Evolutionary conservation across 2,113 vertebrate species (phyloP).

Genomic region (Philantomba maxwellii): DNA sequence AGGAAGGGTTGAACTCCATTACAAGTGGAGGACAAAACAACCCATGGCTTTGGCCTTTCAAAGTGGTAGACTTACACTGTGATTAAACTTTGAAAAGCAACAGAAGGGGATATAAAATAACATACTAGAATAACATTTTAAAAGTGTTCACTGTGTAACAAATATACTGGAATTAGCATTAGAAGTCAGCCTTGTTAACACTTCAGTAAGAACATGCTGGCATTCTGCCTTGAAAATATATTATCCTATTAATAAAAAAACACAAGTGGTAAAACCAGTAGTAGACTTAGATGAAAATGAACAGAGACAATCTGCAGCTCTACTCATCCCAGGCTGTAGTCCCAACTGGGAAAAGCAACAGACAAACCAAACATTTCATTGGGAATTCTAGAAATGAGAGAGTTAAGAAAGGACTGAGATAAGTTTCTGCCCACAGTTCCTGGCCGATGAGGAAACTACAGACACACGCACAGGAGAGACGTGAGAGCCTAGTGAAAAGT

Average conservation of each 20-base stretch:
- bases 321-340: background rate
- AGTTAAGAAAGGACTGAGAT: background rate
- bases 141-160: background rate
- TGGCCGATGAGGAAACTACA: background rate
- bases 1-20: background rate
- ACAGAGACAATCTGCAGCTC: background rate
- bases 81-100: background rate
- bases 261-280: background rate
- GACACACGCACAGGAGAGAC: background rate
- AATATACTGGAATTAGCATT: background rate
- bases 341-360: background rate
- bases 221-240: background rate
- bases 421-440: background rate
- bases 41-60: background rate
- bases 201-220: background rate
- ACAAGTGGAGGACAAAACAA: background rate
- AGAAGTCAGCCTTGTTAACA: background rate
- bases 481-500: background rate
- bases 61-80: background rate
- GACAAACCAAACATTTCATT: background rate
- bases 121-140: background rate
- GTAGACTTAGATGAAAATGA: background rate
- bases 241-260: background rate
- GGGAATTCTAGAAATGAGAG: background rate
- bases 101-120: slow-evolving; percentile 1